Evolutionary conservation across 1,140 invertebrate genomes (phyloP), one percentile per base, ranked within the genome.

Genomic region (Micrasema minimum): DNA sequence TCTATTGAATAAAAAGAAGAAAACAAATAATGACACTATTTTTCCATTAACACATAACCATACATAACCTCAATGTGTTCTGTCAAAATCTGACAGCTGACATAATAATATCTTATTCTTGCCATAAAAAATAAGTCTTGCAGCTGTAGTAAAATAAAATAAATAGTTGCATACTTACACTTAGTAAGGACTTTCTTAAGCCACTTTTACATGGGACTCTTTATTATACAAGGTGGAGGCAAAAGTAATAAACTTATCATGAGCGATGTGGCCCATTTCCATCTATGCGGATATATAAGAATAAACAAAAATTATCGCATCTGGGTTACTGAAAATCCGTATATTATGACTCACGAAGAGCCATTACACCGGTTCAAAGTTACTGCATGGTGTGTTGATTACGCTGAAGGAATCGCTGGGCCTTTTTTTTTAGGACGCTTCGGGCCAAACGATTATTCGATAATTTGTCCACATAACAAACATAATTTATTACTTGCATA

Each of bases 401-500:
- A 62, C 46, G 46, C 65, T 55, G 66, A 65, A 51, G 69, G 72
- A 71, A 61, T 76, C 62, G 68, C 72, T 38, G 57, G 67, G 12
- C 53, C 64, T 20, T 48, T 65, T 70, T 76, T 72, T 50, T 73
- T 37, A 31, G 77, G 89, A 61, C 37, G 65, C 65, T 18, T n/a
- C 65, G 57, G 65, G 65, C 65, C 43, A 67, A 53, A 67, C 65
- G 12, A 66, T n/a, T n/a, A n/a, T n/a, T n/a, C n/a, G n/a, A n/a
- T n/a, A n/a, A n/a, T n/a, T n/a, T n/a, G n/a, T n/a, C n/a, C n/a
- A n/a, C n/a, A n/a, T n/a, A n/a, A n/a, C n/a, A n/a, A n/a, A n/a
- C n/a, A n/a, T n/a, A n/a, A n/a, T n/a, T n/a, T n/a, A n/a, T n/a
- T n/a, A n/a, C n/a, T n/a, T n/a, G n/a, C n/a, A n/a, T n/a, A n/a